Conservation (phyloP, 2,113 vertebrate genomes). For the Zonotrichia leucophrys region DNA sequence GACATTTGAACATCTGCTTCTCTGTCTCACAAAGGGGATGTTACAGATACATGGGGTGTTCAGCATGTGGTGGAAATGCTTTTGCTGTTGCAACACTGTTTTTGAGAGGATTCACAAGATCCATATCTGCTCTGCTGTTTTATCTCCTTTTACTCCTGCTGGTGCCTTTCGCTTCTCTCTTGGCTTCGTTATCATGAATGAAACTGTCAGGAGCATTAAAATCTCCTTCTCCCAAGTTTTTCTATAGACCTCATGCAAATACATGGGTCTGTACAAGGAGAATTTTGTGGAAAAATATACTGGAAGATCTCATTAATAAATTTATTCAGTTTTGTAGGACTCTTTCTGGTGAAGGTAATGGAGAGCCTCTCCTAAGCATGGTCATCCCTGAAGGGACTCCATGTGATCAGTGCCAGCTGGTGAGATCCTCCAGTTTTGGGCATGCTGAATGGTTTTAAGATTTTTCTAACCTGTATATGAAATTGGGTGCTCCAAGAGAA, state of each 20-base stretch:
- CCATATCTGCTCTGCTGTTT: neutral
- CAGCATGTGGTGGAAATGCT: neutral
- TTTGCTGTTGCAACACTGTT: neutral
- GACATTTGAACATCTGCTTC: constrained; percentile 29
- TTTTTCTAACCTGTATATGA: neutral
- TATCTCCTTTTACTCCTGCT: neutral
- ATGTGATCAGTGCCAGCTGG: neutral
- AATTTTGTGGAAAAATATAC: neutral
- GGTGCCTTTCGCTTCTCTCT: neutral
- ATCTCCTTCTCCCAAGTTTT: no score
- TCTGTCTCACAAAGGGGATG: neutral
- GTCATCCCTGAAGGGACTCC: neutral
- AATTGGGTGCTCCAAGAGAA: neutral
- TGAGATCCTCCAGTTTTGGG: neutral
- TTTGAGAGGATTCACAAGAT: neutral
- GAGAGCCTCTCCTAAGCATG: neutral
- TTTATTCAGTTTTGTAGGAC: neutral
- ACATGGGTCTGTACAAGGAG: neutral
- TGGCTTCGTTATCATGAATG: neutral
- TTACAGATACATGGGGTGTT: neutral
- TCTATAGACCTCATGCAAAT: neutral
- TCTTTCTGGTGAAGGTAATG: neutral
- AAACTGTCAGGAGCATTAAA: neutral
- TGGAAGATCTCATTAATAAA: neutral
- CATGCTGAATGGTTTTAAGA: neutral